phyloP scores from a whole-genome alignment of 2,113 vertebrate genomes.

The Theropithecus gelada region DNA sequence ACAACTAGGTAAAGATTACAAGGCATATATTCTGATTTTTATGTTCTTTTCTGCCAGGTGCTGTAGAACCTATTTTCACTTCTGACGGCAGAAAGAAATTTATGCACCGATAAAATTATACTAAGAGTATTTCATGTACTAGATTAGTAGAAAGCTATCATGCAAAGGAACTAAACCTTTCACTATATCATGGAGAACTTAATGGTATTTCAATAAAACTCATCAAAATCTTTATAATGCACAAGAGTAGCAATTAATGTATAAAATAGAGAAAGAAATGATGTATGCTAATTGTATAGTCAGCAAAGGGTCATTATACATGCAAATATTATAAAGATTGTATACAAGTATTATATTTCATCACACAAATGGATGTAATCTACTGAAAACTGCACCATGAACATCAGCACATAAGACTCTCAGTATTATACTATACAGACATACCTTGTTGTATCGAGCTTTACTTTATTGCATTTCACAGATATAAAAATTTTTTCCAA shows the following conservation, averaged over 20 bases:
- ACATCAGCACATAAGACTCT: not conserved
- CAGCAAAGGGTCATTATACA: not conserved
- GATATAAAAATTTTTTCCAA: not conserved
- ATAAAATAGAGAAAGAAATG: not conserved
- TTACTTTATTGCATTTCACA: not conserved
- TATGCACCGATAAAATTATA: not conserved
- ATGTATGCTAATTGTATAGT: not conserved
- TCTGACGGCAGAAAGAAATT: not conserved
- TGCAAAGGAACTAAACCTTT: not conserved
- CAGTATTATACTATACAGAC: not conserved
- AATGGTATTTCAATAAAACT: not conserved
- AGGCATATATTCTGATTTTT: not conserved
- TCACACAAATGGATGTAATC: not conserved
- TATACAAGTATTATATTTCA: not conserved
- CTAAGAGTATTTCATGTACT: not conserved
- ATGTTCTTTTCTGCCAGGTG: not conserved
- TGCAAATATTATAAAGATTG: not conserved
- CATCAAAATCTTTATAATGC: not conserved
- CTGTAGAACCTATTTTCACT: not conserved
- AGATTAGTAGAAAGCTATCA: not conserved
- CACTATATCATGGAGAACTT: not conserved
- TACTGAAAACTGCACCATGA: slow-evolving; percentile 1
- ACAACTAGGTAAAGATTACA: not conserved
- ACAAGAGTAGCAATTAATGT: not conserved
- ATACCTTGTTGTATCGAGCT: not conserved